Evolutionary conservation across 2,888 invertebrate species (phyloP), one percentile per base, ranked within the genome.

Genomic region (Cheilosia pagana): DNA sequence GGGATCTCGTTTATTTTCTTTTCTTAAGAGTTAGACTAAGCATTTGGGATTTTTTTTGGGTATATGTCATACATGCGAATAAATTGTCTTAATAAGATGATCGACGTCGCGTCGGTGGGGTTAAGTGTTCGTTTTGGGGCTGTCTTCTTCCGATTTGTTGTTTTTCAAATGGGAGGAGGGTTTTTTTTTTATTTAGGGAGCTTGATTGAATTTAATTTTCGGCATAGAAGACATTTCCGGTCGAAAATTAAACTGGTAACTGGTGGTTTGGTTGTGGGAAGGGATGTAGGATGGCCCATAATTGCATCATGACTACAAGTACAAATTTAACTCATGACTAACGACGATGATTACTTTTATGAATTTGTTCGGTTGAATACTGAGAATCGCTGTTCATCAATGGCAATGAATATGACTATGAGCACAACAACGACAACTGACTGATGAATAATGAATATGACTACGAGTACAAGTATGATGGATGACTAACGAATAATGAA

Each of bases 31-130:
- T 39, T 21, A 53, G 45, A 74, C 53, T 57, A 78, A 70, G 65
- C 23, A 70, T 65, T 85, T 71, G 70, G 74, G 75, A 60, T 75
- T 65, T 74, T 59, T 63, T 35, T 21, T 45, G 68, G 70, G 74
- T 74, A 78, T 83, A 74, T 83, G 68, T 63, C 63, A 57, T 59
- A 60, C 31, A 70, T 78, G 41, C 71, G 85, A 75, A 75, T 85
- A 79, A 78, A 65, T 78, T 78, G 75, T 78, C 62, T 83, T 78
- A 83, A 68, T 78, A 72, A 70, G 63, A 81, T 63, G 63, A 81
- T 63, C 52, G 25, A 23, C 50, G 25, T 3, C 39, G 35, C 39
- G 41, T 45, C 35, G 57, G 28, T 65, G 35, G 35, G 35, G 35
- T 35, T 35, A 35, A 35, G 35, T 55, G 6, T 28, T 59, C n/a